phyloP scores from a whole-genome alignment of 2,888 invertebrate species.

The Lasius platythorax region DNA sequence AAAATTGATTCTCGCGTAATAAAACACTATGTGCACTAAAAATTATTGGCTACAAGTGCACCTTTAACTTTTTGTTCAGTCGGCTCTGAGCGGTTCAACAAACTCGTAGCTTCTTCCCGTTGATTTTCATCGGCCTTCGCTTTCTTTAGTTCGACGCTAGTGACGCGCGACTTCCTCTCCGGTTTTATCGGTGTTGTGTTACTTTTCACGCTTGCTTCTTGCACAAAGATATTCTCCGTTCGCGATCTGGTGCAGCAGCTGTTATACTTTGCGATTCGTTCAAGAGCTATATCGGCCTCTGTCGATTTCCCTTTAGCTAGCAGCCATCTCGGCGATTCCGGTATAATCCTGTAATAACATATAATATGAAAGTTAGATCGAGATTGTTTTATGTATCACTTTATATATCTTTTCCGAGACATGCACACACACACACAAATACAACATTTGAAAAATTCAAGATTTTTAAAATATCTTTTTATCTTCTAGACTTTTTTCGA shows the following conservation, averaged over 20 bases:
- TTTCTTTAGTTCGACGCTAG: constrained; percentile 69
- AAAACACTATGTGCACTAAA: background rate
- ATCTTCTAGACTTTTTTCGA: background rate
- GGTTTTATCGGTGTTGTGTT: constrained; percentile 74
- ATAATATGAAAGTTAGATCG: background rate
- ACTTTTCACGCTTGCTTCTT: constrained; percentile 47
- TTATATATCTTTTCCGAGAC: background rate
- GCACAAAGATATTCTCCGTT: constrained; percentile 59
- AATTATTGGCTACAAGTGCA: constrained; percentile 25
- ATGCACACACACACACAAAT: background rate
- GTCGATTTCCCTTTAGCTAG: constrained; percentile 80
- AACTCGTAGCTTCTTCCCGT: constrained; percentile 73
- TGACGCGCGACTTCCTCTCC: constrained; percentile 76
- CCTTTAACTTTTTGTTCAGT: constrained; percentile 61
- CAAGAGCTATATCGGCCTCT: constrained; percentile 82
- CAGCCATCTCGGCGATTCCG: constrained; percentile 85
- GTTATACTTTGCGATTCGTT: constrained; percentile 82
- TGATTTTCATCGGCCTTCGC: constrained; percentile 61
- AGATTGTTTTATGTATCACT: background rate
- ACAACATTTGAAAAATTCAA: background rate
- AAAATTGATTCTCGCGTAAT: background rate
- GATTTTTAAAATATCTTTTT: background rate
- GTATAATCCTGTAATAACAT: constrained; percentile 82
- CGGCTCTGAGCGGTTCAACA: constrained; percentile 69
- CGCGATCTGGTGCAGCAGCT: constrained; percentile 74